Conservation (phyloP, 2,113 vertebrate genomes). For the Cranoglanis bouderius region DNA sequence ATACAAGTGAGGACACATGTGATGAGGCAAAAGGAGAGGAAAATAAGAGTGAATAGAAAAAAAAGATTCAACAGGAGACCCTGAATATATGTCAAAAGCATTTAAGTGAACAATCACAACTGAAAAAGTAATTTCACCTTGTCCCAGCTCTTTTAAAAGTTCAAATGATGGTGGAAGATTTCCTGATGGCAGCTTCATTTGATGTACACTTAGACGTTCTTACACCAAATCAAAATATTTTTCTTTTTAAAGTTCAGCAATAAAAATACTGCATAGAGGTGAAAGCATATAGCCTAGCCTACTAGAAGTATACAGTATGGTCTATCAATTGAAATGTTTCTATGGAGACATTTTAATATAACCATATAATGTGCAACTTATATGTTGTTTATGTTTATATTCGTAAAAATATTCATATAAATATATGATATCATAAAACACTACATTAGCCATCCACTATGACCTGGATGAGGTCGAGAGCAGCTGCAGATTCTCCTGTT, state of each 20-base stretch:
- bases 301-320: not conserved
- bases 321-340: not conserved
- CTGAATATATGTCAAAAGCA: not conserved
- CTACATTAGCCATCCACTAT: conserved; percentile 4
- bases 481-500: conserved; percentile 18
- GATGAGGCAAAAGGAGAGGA: not conserved
- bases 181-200: not conserved
- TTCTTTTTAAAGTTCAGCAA: not conserved
- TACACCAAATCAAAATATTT: not conserved
- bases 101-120: conserved; percentile 14
- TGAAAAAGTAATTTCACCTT: conserved; percentile 26
- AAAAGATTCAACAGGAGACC: not conserved
- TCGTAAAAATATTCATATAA: not conserved
- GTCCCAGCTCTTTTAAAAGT: not conserved
- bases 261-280: not conserved
- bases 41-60: not conserved
- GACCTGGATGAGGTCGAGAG: not conserved
- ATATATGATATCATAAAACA: conserved; percentile 5
- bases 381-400: not conserved
- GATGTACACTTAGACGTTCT: not conserved
- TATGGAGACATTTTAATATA: not conserved
- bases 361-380: not conserved
- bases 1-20: not conserved
- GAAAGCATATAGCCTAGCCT: not conserved
- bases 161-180: not conserved